Conservation (phyloP, 53 echinoderm and acorn worm genomes). For the Astropecten irregularis region DNA sequence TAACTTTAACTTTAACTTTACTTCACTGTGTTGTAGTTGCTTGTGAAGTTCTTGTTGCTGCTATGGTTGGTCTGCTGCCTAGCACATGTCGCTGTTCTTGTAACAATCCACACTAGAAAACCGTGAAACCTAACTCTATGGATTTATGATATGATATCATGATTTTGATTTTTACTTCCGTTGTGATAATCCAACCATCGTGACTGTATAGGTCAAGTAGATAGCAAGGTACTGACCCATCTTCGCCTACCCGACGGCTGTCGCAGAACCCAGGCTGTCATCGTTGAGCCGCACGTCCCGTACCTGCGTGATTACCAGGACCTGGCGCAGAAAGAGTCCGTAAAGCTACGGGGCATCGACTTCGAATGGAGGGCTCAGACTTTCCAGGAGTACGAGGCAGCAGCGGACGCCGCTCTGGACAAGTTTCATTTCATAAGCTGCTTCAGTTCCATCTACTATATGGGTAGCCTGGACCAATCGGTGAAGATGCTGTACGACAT, state of each 20-base stretch:
- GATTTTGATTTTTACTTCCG: too few species aligned
- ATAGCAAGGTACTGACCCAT: background rate
- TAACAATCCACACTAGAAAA: too few species aligned
- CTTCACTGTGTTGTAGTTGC: too few species aligned
- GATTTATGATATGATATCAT: too few species aligned
- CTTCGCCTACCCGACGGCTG: background rate
- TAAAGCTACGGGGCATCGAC: background rate
- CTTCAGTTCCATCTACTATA: slow-evolving; percentile 22
- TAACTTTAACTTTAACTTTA: too few species aligned
- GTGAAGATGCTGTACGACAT: background rate
- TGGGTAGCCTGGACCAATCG: background rate
- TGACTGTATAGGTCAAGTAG: too few species aligned
- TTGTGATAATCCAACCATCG: too few species aligned
- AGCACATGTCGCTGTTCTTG: too few species aligned
- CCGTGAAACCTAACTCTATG: too few species aligned
- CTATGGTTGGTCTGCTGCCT: too few species aligned
- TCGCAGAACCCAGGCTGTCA: background rate
- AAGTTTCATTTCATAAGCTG: slow-evolving; percentile 34
- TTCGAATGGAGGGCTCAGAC: slow-evolving; percentile 16
- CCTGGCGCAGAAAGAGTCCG: background rate
- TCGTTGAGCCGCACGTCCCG: background rate
- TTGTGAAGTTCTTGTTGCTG: too few species aligned
- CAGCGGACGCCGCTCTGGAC: background rate
- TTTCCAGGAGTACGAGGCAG: slow-evolving; percentile 4
- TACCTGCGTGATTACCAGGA: slow-evolving; percentile 1